These are phyloP conservation scores for Carcharodon carcharias DNA, from an alignment of 2,797 vertebrate species.

Conservation along the genomic window DNA sequence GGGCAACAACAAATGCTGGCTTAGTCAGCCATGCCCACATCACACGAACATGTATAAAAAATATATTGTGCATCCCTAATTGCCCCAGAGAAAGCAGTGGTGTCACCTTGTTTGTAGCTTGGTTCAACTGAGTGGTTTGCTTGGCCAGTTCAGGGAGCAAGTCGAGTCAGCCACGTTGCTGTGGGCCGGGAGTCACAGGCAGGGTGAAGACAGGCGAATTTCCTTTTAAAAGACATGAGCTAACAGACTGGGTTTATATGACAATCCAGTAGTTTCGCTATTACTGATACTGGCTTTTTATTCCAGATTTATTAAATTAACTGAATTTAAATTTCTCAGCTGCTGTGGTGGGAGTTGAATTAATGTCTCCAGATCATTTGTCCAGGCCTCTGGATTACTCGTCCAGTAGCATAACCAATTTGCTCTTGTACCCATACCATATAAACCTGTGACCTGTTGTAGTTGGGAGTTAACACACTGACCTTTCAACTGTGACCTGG, in stretches of 20 bases:
- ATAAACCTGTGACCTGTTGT: not conserved
- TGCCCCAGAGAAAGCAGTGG: too few species aligned
- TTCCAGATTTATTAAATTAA: not conserved
- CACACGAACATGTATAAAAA: too few species aligned
- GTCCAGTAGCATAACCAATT: not conserved
- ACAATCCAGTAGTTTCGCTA: not conserved
- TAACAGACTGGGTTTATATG: not conserved
- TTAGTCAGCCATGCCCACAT: too few species aligned
- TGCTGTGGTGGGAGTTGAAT: not conserved
- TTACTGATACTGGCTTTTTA: not conserved
- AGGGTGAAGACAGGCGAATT: not conserved
- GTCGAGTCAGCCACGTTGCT: too few species aligned
- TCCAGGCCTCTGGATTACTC: not conserved
- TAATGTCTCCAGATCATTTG: not conserved
- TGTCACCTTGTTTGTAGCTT: too few species aligned
- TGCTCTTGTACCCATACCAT: not conserved
- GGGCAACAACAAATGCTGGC: too few species aligned
- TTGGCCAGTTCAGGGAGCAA: not conserved
- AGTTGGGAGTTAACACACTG: not conserved
- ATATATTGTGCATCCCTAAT: not conserved
- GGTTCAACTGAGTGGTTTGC: not conserved
- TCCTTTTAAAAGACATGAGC: not conserved
- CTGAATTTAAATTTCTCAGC: not conserved
- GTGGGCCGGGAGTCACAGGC: too few species aligned
- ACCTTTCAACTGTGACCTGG: not conserved